Evolutionary conservation across 1,140 invertebrate species (phyloP), one percentile per base, ranked within the genome.

Genomic region (Pteromalus puparum): DNA sequence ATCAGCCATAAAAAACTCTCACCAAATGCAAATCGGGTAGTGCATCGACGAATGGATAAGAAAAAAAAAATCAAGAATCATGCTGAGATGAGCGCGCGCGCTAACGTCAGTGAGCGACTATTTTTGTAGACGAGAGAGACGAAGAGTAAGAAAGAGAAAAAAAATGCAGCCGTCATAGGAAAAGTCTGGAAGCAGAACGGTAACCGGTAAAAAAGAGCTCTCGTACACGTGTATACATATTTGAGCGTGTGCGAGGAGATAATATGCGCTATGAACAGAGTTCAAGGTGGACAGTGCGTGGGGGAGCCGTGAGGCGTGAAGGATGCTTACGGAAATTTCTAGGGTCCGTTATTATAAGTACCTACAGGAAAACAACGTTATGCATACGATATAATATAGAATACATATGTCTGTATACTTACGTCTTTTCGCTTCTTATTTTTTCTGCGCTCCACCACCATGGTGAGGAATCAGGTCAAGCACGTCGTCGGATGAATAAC

Each of bases 401-500:
- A n/a, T 34, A 34, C 38, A 38, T 10, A 38, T 38, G 9, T 7
- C 6, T 9, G 10, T 42, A 89, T 87, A 92, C 93, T 94, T 94
- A 96, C 96, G 91, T 96, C 95, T 94, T 96, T 96, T 85, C 95
- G 95, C 88, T 96, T 96, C 92, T 95, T 95, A 89, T 94, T 95
- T 94, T 96, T 96, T 90, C 94, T 95, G 91, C 96, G 96, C 88
- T 96, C 96, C 92, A 95, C 96, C 96, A 96, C 85, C 85, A 86
- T 86, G 38, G 30, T 76, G 21, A 68, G 1, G 34, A 74, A 79
- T 79, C 38, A 79, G 48, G 70, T 84, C 70, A 79, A 21, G 38
- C 53, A 26, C 67, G 24, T 10, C n/a, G 46, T 46, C 28, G 38
- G 53, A 48, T 30, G 28, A 81, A 73, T 67, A 10, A 26, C 13